Conservation (phyloP, 2,113 vertebrate genomes). For the Herpetotheres cachinnans region DNA sequence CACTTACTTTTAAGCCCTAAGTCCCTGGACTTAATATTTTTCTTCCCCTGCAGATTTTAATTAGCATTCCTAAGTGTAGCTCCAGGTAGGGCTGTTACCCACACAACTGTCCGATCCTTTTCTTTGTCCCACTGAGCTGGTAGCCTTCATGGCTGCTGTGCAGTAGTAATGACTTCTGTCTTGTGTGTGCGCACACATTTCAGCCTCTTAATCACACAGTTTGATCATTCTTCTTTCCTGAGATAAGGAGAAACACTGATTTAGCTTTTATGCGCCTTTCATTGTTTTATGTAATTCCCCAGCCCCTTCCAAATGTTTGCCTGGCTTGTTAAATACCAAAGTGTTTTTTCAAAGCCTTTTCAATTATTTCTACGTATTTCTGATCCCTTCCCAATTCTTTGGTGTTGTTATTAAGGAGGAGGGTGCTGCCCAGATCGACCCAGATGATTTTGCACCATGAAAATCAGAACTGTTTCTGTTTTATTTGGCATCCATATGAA, state of each 20-base stretch:
- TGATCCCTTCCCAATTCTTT: background rate
- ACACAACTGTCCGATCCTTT: background rate
- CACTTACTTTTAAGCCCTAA: background rate
- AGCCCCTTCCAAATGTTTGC: background rate
- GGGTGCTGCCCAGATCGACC: background rate
- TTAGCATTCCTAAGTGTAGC: background rate
- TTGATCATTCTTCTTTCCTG: background rate
- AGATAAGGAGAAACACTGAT: background rate
- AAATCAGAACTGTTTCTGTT: background rate
- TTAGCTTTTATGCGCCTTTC: background rate
- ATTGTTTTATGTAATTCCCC: background rate
- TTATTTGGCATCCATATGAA: fast-evolving
- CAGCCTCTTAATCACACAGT: background rate
- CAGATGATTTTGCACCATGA: background rate
- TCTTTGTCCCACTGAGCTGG: background rate
- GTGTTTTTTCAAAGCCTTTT: background rate
- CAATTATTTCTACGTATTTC: background rate
- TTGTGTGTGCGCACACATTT: background rate
- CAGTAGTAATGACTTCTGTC: background rate
- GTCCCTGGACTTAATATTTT: background rate
- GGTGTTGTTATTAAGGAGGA: background rate
- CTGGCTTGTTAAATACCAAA: background rate
- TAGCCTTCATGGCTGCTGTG: background rate
- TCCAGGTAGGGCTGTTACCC: background rate
- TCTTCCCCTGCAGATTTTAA: background rate